These are phyloP conservation scores for Bergia sp. DNA, from an alignment of 92 coral and sea anemone species.

Conservation along the genomic window DNA sequence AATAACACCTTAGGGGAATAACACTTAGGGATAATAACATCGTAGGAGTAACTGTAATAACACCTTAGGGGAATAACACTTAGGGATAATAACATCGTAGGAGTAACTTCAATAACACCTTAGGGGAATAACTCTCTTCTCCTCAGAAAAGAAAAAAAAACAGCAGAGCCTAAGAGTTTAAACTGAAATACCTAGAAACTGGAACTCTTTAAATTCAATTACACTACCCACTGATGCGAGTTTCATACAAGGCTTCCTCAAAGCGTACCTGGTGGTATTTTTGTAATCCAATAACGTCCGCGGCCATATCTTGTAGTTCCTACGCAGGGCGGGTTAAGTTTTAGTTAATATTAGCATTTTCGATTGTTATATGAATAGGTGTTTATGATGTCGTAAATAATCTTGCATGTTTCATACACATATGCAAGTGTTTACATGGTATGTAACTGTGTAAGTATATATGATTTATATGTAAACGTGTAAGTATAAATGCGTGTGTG, in stretches of 20 bases:
- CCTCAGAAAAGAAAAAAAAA: no score
- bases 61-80: no score
- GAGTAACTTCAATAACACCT: no score
- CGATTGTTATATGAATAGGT: background rate
- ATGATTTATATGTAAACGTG: no score
- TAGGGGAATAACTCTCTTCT: no score
- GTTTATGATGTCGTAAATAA: background rate
- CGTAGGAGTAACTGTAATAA: no score
- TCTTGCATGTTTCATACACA: background rate
- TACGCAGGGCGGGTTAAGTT: background rate
- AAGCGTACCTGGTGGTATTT: conserved; percentile 83
- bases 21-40: no score
- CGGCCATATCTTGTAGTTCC: conserved; percentile 98
- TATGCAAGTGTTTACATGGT: background rate
- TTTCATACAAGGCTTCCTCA: background rate
- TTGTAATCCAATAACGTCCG: conserved; percentile 89
- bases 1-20: no score
- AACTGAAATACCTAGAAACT: background rate
- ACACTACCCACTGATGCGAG: background rate
- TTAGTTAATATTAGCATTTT: background rate
- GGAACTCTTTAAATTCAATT: background rate
- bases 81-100: no score
- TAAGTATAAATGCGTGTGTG: background rate
- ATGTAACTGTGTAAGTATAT: no score
- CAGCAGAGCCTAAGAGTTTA: no score